These are phyloP conservation scores for Bursaphelenchus okinawaensis DNA, from an alignment of 2,888 invertebrate genomes.

Conservation along the genomic window DNA sequence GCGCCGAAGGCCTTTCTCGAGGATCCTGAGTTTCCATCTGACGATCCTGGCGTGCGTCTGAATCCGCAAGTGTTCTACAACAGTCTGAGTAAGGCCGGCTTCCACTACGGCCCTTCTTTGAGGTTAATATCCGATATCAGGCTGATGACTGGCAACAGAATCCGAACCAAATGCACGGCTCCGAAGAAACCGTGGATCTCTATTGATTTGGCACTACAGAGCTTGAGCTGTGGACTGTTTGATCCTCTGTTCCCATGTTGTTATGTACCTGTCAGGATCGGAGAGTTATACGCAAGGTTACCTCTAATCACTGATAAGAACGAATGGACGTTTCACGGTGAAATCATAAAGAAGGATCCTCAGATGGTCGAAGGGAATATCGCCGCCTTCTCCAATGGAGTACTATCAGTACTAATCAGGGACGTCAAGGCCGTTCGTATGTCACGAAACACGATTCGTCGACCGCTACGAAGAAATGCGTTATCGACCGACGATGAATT, in stretches of 20 bases:
- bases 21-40: neutral
- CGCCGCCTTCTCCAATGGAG: conserved; percentile 8
- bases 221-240: conserved; percentile 18
- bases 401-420: neutral
- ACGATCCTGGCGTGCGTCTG: conserved; percentile 1
- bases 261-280: conserved; percentile 23
- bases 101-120: conserved; percentile 34
- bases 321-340: conserved; percentile 7
- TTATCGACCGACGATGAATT: conserved; percentile 4
- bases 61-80: conserved; percentile 22
- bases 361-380: conserved; percentile 8
- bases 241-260: conserved; percentile 6
- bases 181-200: conserved; percentile 19
- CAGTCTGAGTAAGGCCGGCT: conserved; percentile 27
- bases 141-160: neutral
- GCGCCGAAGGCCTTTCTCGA: neutral
- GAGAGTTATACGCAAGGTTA: neutral
- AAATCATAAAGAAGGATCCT: neutral
- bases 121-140: conserved; percentile 19
- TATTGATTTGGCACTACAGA: conserved; percentile 29
- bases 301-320: conserved; percentile 1
- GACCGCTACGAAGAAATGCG: neutral
- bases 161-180: neutral
- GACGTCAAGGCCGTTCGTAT: neutral
- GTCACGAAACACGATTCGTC: neutral